These are phyloP conservation scores for Hystrix brachyura DNA, from an alignment of 2,113 vertebrate genomes.

Conservation along the genomic window DNA sequence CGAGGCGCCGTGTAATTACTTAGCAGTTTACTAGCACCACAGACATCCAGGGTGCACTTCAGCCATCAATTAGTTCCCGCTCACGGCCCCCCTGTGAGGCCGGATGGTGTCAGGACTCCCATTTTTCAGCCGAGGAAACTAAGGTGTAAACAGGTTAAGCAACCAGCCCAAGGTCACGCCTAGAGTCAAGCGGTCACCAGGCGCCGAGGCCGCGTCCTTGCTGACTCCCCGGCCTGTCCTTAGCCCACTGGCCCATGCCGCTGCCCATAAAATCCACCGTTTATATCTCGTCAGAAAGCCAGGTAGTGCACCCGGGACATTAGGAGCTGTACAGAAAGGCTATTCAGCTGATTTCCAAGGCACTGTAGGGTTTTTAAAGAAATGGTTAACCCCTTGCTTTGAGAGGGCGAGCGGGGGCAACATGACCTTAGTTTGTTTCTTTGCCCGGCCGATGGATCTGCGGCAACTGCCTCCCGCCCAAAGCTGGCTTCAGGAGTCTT, in stretches of 20 bases:
- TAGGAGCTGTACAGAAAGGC: constrained; percentile 71
- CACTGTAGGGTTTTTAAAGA: constrained; percentile 81
- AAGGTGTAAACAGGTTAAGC: constrained; percentile 85
- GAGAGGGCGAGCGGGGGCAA: constrained; percentile 54
- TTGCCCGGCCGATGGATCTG: neutral
- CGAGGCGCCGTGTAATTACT: constrained; percentile 80
- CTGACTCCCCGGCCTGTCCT: constrained; percentile 85
- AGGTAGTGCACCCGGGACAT: constrained; percentile 72
- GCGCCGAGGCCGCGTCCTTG: constrained; percentile 66
- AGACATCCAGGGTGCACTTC: constrained; percentile 82
- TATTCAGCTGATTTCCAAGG: constrained; percentile 84
- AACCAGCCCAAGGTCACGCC: constrained; percentile 82
- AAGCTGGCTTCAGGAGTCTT: neutral
- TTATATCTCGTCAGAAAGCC: constrained; percentile 80
- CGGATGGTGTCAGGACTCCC: constrained; percentile 81
- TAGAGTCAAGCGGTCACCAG: constrained; percentile 79
- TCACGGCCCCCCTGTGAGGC: constrained; percentile 82
- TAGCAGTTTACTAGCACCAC: constrained; percentile 77
- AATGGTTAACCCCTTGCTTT: constrained; percentile 78
- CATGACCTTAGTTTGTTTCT: constrained; percentile 57
- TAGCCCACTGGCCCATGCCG: constrained; percentile 86
- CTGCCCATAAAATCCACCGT: constrained; percentile 81
- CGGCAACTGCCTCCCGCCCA: neutral
- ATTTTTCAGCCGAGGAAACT: constrained; percentile 86
- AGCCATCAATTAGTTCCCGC: constrained; percentile 82